Evolutionary conservation across 2,113 vertebrate species (phyloP), one percentile per base, ranked within the genome.

Genomic region (Brachionichthys hirsutus): DNA sequence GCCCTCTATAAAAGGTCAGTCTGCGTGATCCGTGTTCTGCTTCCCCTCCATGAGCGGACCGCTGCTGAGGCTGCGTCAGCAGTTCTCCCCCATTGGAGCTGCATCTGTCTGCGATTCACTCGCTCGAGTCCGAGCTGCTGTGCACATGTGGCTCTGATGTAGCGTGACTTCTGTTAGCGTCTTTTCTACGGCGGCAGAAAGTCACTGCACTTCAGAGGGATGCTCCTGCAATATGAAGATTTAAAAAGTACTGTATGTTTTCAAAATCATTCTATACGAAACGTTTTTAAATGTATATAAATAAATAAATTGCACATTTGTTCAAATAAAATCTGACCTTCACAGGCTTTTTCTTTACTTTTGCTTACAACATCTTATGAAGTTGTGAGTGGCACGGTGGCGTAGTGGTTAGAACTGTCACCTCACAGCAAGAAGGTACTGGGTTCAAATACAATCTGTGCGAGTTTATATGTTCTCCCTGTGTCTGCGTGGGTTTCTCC

Each of bases 1-100:
- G 79, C 81, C 79, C 74, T 84, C 75, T 73, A 34, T 50, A 70
- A 67, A 71, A 85, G 84, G 84, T 87, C 80, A 86, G 55, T 13
- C 16, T 19, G 61, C 53, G 54, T 52, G 51, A 67, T 74, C 65
- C 78, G 77, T 35, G 56, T n/a, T 52, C 53, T 47, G 62, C 47
- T 75, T 62, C 53, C 62, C 24, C 47, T 66, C 65, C 40, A 1
- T 40, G 47, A 67, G 49, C 40, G 24, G 34, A 56, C 67, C 62
- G 50, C 46, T 63, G n/a, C 60, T 30, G 60, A 67, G 22, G 53
- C 69, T 59, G 36, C 49, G 47, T 61, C 75, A 73, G 70, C 54
- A 43, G 34, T 73, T 66, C 51, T 51, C 43, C 50, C 15, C 45
- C 69, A 55, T 52, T 55, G 50, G 50, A 63, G 51, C 19, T 18